Percentiles rank a stretch among this genome's conserved stretches.
phyloP scores from a whole-genome alignment of 2,113 vertebrate species.

The Propithecus coquereli region DNA sequence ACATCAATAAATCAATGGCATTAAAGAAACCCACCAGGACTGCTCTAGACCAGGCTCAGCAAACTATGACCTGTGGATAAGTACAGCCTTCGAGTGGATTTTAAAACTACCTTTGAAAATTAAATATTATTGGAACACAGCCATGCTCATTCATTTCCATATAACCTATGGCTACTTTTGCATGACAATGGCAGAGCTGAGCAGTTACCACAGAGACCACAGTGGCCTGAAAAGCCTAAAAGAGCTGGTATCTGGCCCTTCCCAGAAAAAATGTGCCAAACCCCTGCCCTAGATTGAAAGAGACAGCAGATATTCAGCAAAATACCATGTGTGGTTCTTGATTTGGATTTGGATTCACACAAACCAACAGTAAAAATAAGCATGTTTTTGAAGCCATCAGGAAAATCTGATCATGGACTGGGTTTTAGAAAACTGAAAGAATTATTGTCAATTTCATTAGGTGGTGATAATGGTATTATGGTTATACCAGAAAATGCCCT shows the following conservation, averaged over 20 bases:
- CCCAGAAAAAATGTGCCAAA: not conserved
- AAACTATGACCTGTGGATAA: not conserved
- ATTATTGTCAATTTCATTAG: not conserved
- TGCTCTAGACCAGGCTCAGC: not conserved
- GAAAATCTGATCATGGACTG: not conserved
- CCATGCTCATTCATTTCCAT: not conserved
- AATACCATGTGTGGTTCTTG: not conserved
- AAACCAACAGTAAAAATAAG: not conserved
- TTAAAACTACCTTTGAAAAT: not conserved
- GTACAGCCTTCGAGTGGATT: not conserved
- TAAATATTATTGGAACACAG: not conserved
- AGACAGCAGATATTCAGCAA: not conserved
- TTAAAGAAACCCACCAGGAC: not conserved
- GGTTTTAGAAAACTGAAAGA: not conserved
- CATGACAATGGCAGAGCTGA: not conserved
- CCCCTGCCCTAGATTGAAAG: not conserved
- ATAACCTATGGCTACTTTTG: not conserved
- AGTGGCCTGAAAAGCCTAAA: not conserved
- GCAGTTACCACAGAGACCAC: not conserved
- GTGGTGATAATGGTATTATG: not conserved
- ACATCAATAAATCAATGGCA: not conserved
- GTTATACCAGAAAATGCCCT: not conserved
- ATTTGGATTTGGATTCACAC: not conserved
- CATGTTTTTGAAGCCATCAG: not conserved
- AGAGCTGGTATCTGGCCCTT: not conserved